Evolutionary conservation across 2,113 vertebrate species (phyloP).

Genomic region (Pampusana beccarii): DNA sequence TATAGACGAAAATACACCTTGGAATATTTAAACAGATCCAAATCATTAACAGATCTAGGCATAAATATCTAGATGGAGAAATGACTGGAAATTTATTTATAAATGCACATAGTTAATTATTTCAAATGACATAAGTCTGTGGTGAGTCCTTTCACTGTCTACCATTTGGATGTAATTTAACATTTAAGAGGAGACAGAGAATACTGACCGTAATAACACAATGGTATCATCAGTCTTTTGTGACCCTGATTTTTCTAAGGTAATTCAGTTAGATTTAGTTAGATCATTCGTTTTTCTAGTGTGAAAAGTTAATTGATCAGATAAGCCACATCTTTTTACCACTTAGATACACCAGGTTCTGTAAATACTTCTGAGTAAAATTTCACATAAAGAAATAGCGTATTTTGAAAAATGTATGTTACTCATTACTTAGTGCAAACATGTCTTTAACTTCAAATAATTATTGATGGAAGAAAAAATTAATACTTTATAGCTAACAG

Average conservation of each 20-base stretch:
- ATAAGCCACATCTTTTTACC: background rate
- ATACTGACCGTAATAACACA: background rate
- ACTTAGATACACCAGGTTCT: background rate
- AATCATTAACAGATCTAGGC: background rate
- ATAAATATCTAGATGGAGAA: background rate
- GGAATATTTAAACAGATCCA: background rate
- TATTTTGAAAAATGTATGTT: background rate
- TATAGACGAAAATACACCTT: background rate
- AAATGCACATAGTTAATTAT: background rate
- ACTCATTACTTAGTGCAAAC: background rate
- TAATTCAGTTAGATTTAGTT: background rate
- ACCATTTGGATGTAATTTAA: background rate
- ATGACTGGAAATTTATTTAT: background rate
- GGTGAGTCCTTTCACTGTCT: background rate
- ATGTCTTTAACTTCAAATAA: background rate
- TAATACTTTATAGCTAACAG: background rate
- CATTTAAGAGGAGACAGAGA: background rate
- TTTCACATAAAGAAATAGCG: background rate
- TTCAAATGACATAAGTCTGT: background rate
- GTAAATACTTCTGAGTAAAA: background rate
- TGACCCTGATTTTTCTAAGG: background rate
- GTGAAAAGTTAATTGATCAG: background rate
- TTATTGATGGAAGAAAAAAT: background rate
- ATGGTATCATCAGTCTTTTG: background rate
- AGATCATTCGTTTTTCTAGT: background rate